Percentiles rank a stretch among this genome's conserved stretches.
Evolutionary conservation across 2,888 invertebrate genomes (phyloP).

Genomic region (Priocnemis perturbator): DNA sequence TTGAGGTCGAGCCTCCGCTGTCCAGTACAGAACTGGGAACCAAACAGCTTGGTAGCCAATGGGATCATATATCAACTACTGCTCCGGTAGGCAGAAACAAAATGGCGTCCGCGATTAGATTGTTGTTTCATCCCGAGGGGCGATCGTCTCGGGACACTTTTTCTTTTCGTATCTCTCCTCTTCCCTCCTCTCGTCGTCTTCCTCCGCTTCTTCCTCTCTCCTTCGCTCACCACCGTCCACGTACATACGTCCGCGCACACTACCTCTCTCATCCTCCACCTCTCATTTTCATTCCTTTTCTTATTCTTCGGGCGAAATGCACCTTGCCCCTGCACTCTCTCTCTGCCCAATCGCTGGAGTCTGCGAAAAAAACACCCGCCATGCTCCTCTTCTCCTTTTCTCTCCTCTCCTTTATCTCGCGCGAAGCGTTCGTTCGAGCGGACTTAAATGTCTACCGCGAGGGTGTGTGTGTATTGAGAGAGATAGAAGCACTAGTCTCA

Average conservation of each 20-base stretch:
- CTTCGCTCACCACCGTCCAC: background rate
- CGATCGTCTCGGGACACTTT: conserved; percentile 20
- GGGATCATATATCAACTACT: conserved; percentile 73
- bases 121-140: conserved; percentile 52
- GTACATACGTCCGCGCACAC: background rate
- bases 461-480: too few species aligned
- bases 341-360: background rate
- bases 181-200: conserved; percentile 23
- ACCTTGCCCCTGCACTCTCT: background rate
- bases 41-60: conserved; percentile 73
- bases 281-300: background rate
- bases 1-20: conserved; percentile 59
- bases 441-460: too few species aligned
- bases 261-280: conserved; percentile 11
- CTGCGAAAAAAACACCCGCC: background rate
- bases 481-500: too few species aligned
- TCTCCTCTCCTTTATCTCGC: too few species aligned
- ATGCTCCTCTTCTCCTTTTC: background rate
- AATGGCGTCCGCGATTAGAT: conserved; percentile 63
- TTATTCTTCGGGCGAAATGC: background rate
- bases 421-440: too few species aligned
- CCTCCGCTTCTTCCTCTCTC: conserved; percentile 18
- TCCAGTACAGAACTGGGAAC: conserved; percentile 65
- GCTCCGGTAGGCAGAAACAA: conserved; percentile 68
- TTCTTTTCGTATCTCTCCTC: conserved; percentile 30